Evolutionary conservation across 2,888 invertebrate species (phyloP), one percentile per base, ranked within the genome.

Genomic region (Yponomeuta plumbellus): DNA sequence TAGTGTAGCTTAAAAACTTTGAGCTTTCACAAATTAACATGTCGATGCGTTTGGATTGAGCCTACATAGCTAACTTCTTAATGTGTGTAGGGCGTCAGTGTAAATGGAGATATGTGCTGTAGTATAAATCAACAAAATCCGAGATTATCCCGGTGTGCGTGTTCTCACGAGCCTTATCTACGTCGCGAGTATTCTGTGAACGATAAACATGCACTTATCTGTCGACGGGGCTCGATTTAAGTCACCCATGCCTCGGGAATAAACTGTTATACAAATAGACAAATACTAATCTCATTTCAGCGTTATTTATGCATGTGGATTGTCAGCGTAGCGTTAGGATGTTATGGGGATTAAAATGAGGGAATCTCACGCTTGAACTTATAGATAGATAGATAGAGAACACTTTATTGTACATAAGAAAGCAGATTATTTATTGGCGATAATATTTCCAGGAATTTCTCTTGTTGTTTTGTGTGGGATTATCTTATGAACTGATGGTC

Each of bases 141-240:
- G 70, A 71, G 75, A 78, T 78, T 80, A 83, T 79, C 75, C 80
- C 70, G 71, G 71, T 74, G 44, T 78, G 76, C 75, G 74, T 79
- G 80, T 84, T 85, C 84, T 83, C 85, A 83, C 83, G 82, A 72
- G 74, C 73, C 78, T 87, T 88, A 88, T 89, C 88, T 76, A 73
- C 70, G 76, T 76, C 75, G 73, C 72, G 73, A 78, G 83, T 80
- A 81, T 83, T 83, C 74, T 73, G 71, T 68, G 76, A 77, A 80
- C 78, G 85, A 89, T 87, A 88, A 88, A 84, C 80, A 79, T 75
- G 71, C 73, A 76, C 80, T 84, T 87, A 88, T 87, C 86, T 85
- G 79, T 83, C 80, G 71, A 66, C 73, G 71, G 70, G 69, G 72
- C 74, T 70, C 77, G 76, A 81, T 81, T 83, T 82, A 80, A 77